phyloP scores from a whole-genome alignment of 2,888 invertebrate genomes.

The Dicycla oo region DNA sequence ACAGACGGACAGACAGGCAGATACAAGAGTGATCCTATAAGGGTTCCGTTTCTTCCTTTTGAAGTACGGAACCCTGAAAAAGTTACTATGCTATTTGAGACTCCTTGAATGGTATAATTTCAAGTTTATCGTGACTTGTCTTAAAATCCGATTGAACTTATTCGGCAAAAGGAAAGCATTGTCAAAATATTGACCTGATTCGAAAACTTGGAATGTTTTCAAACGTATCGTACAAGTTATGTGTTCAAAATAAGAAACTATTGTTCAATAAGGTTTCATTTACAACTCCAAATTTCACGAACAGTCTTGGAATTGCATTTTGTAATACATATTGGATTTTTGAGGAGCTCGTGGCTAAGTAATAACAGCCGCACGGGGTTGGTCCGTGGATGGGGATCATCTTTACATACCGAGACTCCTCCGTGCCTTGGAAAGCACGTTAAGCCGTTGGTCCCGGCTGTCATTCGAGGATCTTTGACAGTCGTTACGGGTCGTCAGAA shows the following conservation, averaged over 20 bases:
- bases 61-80: background rate
- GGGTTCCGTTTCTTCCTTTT: too few relatives aligned
- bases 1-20: too few relatives aligned
- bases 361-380: too few relatives aligned
- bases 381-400: too few relatives aligned
- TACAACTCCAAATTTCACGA: conserved; percentile 1
- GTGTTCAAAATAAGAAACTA: conserved; percentile 19
- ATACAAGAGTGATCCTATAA: too few relatives aligned
- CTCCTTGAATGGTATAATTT: background rate
- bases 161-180: conserved; percentile 18
- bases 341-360: too few relatives aligned
- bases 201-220: conserved; percentile 29
- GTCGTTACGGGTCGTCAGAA: too few relatives aligned
- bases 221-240: conserved; percentile 19
- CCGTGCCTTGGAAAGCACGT: too few relatives aligned
- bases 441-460: too few relatives aligned
- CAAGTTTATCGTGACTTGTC: conserved; percentile 1
- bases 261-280: conserved; percentile 1
- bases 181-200: conserved; percentile 31
- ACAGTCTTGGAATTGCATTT: background rate
- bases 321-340: background rate
- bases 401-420: too few relatives aligned
- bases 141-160: conserved; percentile 16
- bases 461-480: too few relatives aligned
- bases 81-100: background rate